phyloP scores from a whole-genome alignment of 2,113 vertebrate species.

The Lampris megalopsis region DNA sequence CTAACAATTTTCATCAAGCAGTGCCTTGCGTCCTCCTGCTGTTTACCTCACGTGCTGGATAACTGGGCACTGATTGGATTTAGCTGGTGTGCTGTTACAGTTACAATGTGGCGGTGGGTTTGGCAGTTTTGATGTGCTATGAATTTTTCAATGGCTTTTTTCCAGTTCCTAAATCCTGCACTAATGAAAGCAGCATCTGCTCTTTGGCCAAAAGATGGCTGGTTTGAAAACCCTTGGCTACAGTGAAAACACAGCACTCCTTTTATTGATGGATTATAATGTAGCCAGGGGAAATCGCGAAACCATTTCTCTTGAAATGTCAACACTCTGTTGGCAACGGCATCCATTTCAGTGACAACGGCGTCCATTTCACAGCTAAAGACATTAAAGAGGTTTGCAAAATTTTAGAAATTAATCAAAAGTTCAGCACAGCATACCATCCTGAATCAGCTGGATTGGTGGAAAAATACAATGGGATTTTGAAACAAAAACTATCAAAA shows the following conservation, averaged over 20 bases:
- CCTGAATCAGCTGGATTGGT: too few relatives aligned
- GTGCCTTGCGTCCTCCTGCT: constrained; percentile 25
- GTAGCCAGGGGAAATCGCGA: constrained; percentile 11
- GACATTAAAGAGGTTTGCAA: too few relatives aligned
- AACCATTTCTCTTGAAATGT: constrained; percentile 25
- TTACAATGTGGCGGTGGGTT: constrained; percentile 11
- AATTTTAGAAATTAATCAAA: too few relatives aligned
- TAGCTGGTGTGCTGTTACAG: constrained; percentile 14
- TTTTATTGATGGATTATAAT: constrained; percentile 20
- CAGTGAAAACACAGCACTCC: constrained; percentile 8
- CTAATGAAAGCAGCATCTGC: constrained; percentile 39
- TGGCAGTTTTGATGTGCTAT: constrained; percentile 38
- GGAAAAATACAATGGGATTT: too few relatives aligned
- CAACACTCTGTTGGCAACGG: not conserved
- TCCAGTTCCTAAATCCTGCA: constrained; percentile 36
- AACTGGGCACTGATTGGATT: constrained; percentile 31
- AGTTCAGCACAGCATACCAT: too few relatives aligned
- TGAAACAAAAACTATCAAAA: too few relatives aligned
- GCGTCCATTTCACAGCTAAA: too few relatives aligned
- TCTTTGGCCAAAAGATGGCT: constrained; percentile 26
- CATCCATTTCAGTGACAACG: too few relatives aligned
- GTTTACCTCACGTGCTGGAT: constrained; percentile 33
- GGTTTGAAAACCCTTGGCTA: constrained; percentile 20
- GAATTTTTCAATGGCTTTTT: constrained; percentile 31
- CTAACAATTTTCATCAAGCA: constrained; percentile 13